These are phyloP conservation scores for Pheucticus melanocephalus DNA, from an alignment of 2,113 vertebrate genomes.

Conservation along the genomic window DNA sequence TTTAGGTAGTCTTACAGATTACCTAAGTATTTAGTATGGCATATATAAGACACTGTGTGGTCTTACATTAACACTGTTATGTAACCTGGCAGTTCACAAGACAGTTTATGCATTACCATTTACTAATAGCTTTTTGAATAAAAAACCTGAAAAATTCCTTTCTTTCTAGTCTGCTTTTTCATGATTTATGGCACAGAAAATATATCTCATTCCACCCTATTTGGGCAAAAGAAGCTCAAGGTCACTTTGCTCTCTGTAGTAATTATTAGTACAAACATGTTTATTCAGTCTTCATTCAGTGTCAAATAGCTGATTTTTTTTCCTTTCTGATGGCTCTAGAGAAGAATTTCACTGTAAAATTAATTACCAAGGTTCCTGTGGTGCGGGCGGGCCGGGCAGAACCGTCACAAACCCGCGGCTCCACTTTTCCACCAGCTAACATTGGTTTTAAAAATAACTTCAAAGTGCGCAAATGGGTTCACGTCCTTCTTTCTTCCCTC, in stretches of 20 bases:
- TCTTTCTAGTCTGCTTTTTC: not conserved
- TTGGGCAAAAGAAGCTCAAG: not conserved
- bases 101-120: not conserved
- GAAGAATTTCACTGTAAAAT: not conserved
- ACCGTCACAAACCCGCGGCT: rapidly evolving
- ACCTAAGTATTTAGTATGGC: not conserved
- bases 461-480: rapidly evolving
- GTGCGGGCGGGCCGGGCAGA: not conserved
- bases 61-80: not conserved
- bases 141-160: not conserved
- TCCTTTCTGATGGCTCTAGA: not conserved
- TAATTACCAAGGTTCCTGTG: not conserved
- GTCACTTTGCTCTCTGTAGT: not conserved
- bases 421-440: not conserved
- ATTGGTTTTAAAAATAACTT: not conserved
- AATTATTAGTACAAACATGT: not conserved
- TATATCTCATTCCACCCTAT: rapidly evolving
- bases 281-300: not conserved
- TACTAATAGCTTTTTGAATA: not conserved
- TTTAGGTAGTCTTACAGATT: not conserved
- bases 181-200: not conserved
- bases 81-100: not conserved
- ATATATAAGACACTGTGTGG: rapidly evolving
- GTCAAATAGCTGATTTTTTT: not conserved
- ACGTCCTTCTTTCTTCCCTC: not conserved